A percentile compares a stretch with the other conserved stretches of the same genome.
These are phyloP conservation scores for Amblyteles armatorius DNA, from an alignment of 2,888 invertebrate genomes.

Conservation along the genomic window DNA sequence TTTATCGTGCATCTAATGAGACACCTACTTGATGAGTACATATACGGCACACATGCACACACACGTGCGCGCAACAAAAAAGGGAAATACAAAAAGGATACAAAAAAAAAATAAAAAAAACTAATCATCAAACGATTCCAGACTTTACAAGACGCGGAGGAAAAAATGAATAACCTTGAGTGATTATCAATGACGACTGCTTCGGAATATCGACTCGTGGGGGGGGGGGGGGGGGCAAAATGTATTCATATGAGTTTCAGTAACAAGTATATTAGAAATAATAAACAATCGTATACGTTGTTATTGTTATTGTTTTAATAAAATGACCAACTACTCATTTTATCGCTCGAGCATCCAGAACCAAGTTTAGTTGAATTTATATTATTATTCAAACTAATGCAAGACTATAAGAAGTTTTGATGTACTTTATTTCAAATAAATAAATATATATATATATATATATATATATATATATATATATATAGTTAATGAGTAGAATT, in stretches of 20 bases:
- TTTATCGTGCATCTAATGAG: constrained; percentile 35
- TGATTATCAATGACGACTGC: constrained; percentile 21
- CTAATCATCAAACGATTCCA: constrained; percentile 1
- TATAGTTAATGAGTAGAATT: background rate
- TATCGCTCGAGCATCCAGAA: background rate
- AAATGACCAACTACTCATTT: background rate
- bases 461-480: background rate
- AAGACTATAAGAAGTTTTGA: background rate
- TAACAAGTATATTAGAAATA: background rate
- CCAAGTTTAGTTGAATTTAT: background rate
- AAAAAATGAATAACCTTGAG: constrained; percentile 31
- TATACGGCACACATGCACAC: background rate
- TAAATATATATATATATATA: background rate
- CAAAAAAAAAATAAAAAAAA: constrained; percentile 18
- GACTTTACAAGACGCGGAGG: background rate
- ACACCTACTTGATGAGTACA: constrained; percentile 22
- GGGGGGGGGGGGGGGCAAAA: background rate
- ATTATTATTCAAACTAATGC: background rate
- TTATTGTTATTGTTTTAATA: too few relatives aligned
- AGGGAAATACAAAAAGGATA: background rate
- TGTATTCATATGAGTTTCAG: background rate
- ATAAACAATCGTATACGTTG: background rate
- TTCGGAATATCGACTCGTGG: constrained; percentile 15
- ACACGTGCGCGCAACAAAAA: background rate
- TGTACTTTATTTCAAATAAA: background rate